A percentile compares a stretch with the other conserved stretches of the same genome.
Conservation (phyloP, 2,888 invertebrate genomes). For the Dryadula phaetusa region DNA sequence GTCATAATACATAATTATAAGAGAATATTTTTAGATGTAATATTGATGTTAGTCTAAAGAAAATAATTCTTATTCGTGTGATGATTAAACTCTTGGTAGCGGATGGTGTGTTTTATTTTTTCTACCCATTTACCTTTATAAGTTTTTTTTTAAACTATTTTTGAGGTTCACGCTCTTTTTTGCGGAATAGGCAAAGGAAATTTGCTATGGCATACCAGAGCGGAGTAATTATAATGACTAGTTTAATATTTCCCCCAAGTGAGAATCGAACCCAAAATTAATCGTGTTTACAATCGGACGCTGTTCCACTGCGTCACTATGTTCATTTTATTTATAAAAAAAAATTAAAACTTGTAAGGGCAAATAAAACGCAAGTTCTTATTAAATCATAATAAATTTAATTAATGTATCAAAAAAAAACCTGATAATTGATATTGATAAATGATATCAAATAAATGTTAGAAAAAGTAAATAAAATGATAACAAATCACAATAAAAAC, state of each 20-base stretch:
- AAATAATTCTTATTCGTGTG: constrained; percentile 59
- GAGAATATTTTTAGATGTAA: constrained; percentile 55
- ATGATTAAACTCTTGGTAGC: constrained; percentile 63
- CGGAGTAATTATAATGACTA: too few relatives aligned
- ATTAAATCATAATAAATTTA: constrained; percentile 24
- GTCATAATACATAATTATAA: constrained; percentile 15
- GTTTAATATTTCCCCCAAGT: too few relatives aligned
- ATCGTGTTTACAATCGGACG: too few relatives aligned
- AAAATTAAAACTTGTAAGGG: not conserved
- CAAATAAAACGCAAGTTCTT: not conserved
- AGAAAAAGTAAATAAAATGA: constrained; percentile 27
- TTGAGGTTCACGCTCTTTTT: too few relatives aligned
- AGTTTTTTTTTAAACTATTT: constrained; percentile 9
- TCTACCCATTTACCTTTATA: constrained; percentile 16
- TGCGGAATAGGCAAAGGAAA: too few relatives aligned
- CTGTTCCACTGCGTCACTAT: too few relatives aligned
- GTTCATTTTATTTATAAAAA: not conserved
- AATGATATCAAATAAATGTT: constrained; percentile 24
- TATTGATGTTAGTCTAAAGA: constrained; percentile 62
- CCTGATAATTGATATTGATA: too few relatives aligned
- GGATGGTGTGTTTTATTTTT: constrained; percentile 45
- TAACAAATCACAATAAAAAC: constrained; percentile 37
- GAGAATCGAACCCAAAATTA: too few relatives aligned
- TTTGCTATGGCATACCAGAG: too few relatives aligned
- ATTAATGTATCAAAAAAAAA: constrained; percentile 18